Base-by-base conservation (phyloP, 2,888 invertebrate genomes). In the Ophion costatus region DNA sequence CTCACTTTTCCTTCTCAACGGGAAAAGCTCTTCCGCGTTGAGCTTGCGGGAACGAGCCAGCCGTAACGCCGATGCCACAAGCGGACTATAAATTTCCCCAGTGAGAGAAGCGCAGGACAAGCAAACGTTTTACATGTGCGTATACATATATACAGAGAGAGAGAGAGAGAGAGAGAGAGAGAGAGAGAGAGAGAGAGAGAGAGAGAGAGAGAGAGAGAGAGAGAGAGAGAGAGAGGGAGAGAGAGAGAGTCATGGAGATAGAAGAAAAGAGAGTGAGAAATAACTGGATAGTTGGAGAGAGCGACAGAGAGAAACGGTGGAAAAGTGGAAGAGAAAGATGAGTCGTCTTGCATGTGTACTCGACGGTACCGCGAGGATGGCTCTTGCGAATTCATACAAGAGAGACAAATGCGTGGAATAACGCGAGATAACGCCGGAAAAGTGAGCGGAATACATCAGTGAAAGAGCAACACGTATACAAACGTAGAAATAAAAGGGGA, bases 1-100 rank as follows among this genome's bases (percentile, higher is more conserved):
- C 22, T n/a, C 24, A 59, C 38, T 66, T 80, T 66, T 74, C 33
- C 59, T 51, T n/a, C 57, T 22, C 45, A 74, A 42, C 64, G 59
- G 59, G 74, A 73, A 75, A 71, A 83, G 75, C 83, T 77, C 77
- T 80, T 80, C 77, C 84, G 83, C 71, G 76, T 73, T 70, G 77
- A 69, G 73, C 73, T 84, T 33, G 74, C 71, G 71, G 82, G 84
- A 86, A 86, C 86, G 87, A 80, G 85, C 83, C 83, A 83, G 84
- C 81, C 81, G 81, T 86, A 85, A 86, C 85, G 79, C 80, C 85
- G 80, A 87, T 87, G 86, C 86, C 87, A 87, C 83, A 83, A 87
- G 87, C 86, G 84, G 85, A 88, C 87, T 90, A 88, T 91, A 90
- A 91, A 91, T 90, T 90, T 89, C 85, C 89, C 80, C 79, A 89